phyloP scores from a whole-genome alignment of 2,888 invertebrate genomes.

The Luperina nickerlii region DNA sequence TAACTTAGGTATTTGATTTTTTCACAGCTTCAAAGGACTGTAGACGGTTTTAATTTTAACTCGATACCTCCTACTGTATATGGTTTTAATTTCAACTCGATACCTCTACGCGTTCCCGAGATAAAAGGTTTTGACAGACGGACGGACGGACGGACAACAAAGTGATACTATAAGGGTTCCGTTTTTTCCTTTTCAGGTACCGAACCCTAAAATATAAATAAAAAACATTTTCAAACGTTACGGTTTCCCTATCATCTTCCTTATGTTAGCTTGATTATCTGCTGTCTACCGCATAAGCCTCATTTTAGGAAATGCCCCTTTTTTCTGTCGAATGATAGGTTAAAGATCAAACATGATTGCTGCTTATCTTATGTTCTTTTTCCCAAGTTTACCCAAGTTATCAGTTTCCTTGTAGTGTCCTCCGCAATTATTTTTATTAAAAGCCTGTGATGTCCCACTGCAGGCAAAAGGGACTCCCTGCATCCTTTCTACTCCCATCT shows the following conservation, averaged over 20 bases:
- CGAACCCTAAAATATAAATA: too few relatives aligned
- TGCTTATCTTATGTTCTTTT: conserved; percentile 8
- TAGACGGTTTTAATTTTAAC: too few relatives aligned
- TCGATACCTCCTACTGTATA: too few relatives aligned
- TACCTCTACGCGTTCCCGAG: too few relatives aligned
- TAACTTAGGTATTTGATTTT: too few relatives aligned
- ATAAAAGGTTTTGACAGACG: too few relatives aligned
- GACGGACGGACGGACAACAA: too few relatives aligned
- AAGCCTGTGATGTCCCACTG: neutral
- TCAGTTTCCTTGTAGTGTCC: conserved; percentile 1
- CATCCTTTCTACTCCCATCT: neutral
- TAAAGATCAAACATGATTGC: conserved; percentile 26
- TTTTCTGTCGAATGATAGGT: neutral
- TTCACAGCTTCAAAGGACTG: too few relatives aligned
- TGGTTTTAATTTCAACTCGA: too few relatives aligned
- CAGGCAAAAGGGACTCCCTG: neutral
- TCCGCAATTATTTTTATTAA: neutral
- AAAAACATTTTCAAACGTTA: neutral
- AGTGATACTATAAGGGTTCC: too few relatives aligned
- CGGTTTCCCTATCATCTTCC: neutral
- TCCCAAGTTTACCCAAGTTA: neutral
- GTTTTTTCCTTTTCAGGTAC: too few relatives aligned
- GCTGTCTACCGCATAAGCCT: neutral
- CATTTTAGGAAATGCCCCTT: neutral
- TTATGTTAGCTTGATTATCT: too few relatives aligned